These are phyloP conservation scores for Edolisoma coerulescens DNA, from an alignment of 2,113 vertebrate species.

Conservation along the genomic window DNA sequence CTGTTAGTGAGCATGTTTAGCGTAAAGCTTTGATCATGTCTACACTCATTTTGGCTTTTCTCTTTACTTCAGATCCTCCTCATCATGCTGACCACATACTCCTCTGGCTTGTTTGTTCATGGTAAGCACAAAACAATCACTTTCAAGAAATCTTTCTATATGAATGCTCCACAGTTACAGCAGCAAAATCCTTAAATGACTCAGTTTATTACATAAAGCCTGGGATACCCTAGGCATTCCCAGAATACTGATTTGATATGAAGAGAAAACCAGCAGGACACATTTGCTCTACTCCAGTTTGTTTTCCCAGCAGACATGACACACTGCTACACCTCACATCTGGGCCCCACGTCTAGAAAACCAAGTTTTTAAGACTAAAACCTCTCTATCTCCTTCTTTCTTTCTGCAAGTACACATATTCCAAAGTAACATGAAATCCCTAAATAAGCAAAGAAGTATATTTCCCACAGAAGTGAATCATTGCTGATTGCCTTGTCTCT, in stretches of 20 bases:
- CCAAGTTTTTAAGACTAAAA: background rate
- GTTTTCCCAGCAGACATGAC: background rate
- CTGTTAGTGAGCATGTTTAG: background rate
- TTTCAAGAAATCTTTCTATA: background rate
- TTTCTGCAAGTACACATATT: background rate
- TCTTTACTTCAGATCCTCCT: background rate
- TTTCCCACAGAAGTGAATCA: background rate
- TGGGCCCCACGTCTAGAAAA: background rate
- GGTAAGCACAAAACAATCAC: conserved; percentile 1
- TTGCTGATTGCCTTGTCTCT: background rate
- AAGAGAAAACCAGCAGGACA: background rate
- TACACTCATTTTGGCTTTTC: conserved; percentile 17
- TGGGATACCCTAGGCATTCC: background rate
- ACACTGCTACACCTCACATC: background rate
- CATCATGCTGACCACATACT: conserved; percentile 12
- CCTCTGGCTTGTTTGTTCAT: background rate
- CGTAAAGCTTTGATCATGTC: conserved; percentile 10
- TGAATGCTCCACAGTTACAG: background rate
- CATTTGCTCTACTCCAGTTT: background rate
- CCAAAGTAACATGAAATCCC: background rate
- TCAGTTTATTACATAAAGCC: conserved; percentile 5
- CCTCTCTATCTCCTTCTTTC: background rate
- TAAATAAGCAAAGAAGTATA: background rate
- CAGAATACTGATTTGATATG: background rate
- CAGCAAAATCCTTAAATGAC: background rate